Percentiles rank a stretch among this genome's conserved stretches.
These are phyloP conservation scores for Corynorhinus townsendii DNA, from an alignment of 2,113 vertebrate species.

Conservation along the genomic window DNA sequence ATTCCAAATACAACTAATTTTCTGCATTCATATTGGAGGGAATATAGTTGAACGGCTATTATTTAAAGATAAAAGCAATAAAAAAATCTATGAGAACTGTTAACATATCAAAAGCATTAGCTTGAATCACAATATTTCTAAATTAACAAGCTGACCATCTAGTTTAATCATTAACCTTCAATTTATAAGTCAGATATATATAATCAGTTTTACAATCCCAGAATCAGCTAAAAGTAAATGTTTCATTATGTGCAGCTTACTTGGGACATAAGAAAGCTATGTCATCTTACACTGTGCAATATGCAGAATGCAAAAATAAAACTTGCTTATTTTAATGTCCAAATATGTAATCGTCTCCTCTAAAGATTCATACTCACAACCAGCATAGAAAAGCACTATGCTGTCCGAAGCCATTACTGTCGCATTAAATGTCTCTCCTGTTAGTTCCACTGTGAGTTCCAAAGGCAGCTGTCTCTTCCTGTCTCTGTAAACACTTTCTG, in stretches of 20 bases:
- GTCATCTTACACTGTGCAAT: not conserved
- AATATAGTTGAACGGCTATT: not conserved
- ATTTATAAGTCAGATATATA: constrained; percentile 17
- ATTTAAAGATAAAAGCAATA: not conserved
- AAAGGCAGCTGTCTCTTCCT: constrained; percentile 80
- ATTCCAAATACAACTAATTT: not conserved
- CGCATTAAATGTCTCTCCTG: constrained; percentile 84
- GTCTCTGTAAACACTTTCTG: constrained; percentile 85
- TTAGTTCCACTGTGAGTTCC: constrained; percentile 83
- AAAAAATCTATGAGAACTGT: not conserved
- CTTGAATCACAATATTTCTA: constrained; percentile 1
- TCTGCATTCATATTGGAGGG: not conserved
- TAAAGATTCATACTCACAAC: constrained; percentile 84
- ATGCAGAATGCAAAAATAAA: constrained; percentile 26
- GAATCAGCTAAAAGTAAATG: constrained; percentile 21
- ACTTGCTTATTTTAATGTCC: not conserved
- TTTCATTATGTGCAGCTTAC: not conserved
- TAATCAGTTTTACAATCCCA: not conserved
- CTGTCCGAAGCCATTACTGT: constrained; percentile 73
- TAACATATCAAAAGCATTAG: constrained; percentile 24
- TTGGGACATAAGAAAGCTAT: not conserved
- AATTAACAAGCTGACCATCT: not conserved
- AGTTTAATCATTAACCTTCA: not conserved
- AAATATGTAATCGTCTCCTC: not conserved
- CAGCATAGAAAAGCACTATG: constrained; percentile 91